A percentile compares a stretch with the other conserved stretches of the same genome.
phyloP scores from a whole-genome alignment of 1,140 invertebrate species.

The Drosophila pseudoobscura region DNA sequence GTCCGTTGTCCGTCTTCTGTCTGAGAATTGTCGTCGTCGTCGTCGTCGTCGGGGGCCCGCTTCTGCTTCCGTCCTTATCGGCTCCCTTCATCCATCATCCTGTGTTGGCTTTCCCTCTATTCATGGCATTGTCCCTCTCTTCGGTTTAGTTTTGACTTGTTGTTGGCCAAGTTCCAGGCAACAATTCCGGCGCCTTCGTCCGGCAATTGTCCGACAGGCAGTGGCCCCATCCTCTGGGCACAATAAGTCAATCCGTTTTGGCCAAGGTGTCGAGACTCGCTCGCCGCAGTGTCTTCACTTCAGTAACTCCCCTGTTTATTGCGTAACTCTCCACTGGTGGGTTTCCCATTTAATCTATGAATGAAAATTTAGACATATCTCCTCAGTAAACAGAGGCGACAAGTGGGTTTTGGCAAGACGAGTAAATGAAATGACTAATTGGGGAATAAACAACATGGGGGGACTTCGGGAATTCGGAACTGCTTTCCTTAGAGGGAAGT shows the following conservation, averaged over 20 bases:
- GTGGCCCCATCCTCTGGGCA: conserved; percentile 13
- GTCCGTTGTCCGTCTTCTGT: conserved; percentile 12
- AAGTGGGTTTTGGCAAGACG: neutral
- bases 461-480: no score
- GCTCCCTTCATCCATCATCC: neutral
- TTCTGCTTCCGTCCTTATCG: neutral
- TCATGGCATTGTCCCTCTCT: conserved; percentile 14
- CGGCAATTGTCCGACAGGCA: conserved; percentile 20
- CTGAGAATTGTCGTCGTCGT: conserved; percentile 36
- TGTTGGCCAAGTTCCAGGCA: conserved; percentile 28
- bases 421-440: conserved; percentile 8
- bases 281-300: conserved; percentile 21
- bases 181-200: conserved; percentile 57
- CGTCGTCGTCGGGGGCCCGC: neutral
- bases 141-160: neutral
- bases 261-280: conserved; percentile 46
- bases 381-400: conserved; percentile 13
- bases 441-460: no score
- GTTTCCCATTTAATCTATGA: conserved; percentile 11
- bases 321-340: conserved; percentile 40
- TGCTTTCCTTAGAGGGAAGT: no score
- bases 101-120: conserved; percentile 15
- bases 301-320: conserved; percentile 49
- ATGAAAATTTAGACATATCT: neutral
- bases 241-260: conserved; percentile 57